Base-by-base conservation (phyloP, 2,797 vertebrate species). In the Eurystomus glaucurus region DNA sequence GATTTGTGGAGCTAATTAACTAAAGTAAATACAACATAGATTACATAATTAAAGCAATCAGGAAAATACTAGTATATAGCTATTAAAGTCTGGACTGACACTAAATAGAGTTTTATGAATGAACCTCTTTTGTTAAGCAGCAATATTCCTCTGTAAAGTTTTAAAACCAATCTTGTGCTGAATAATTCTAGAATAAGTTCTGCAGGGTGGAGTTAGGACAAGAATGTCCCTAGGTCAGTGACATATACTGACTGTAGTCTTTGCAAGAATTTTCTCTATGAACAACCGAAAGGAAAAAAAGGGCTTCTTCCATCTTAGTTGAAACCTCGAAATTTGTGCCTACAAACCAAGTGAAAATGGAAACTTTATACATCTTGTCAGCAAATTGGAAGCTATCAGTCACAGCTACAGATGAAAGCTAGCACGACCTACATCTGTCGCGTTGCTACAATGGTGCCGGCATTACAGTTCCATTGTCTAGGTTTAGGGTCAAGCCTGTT, bases 401-500 rank as follows among this genome's bases (percentile, higher is more conserved):
- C 92, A 84, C 71, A 76, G 85, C 88, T 71, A 51, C 33, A 75
- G 82, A 93, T 95, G 95, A 96, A 96, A 94, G 93, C 91, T 74
- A 89, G 76, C 91, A 93, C 58, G 68, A 86, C 90, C 60, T 85
- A 94, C 96, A 96, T 97, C 96, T 97, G 97, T 95, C 41, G 68
- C 66, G 43, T 85, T 71, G 64, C 85, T 71, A 82, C n/a, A 90
- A 93, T 79, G 18, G n/a, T 48, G 66, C 83, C 1, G 4, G 90
- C 93, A 72, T 95, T 96, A 94, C 85, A 74, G 76, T 64, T 61
- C 75, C 78, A 62, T 98, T 97, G 95, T 98, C 98, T 60, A 80
- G 69, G 74, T 37, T 93, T 84, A 85, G 87, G 96, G 95, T 97
- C 96, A 97, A 90, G 85, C 95, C 86, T 94, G 55, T 90, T 81